phyloP scores from a whole-genome alignment of 2,797 vertebrate species.

The Gephyroberyx darwinii region DNA sequence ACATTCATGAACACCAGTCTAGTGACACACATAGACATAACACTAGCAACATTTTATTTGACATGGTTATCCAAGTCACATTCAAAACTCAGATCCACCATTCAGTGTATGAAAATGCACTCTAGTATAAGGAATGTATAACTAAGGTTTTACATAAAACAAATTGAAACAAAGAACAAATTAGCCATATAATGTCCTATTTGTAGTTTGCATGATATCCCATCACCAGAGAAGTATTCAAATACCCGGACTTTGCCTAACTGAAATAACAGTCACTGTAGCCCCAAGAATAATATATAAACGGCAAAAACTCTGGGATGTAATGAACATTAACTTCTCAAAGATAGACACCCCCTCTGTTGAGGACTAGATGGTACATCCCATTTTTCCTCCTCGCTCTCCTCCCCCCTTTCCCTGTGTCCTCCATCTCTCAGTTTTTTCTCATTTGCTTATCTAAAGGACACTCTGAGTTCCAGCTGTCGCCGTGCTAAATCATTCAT shows the following conservation, averaged over 20 bases:
- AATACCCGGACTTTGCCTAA: not conserved
- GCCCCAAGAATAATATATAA: not conserved
- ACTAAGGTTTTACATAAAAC: not conserved
- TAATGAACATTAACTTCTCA: not conserved
- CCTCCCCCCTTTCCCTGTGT: constrained; percentile 75
- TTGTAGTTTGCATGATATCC: not conserved
- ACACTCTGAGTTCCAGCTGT: constrained; percentile 62
- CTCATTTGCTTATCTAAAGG: constrained; percentile 75
- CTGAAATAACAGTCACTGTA: not conserved
- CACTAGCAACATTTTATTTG: too few species aligned
- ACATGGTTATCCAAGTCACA: too few species aligned
- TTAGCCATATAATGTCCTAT: not conserved
- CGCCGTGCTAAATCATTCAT: constrained; percentile 34
- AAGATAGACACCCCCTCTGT: constrained; percentile 44
- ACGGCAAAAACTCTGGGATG: constrained; percentile 8
- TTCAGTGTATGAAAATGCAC: not conserved
- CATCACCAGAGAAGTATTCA: not conserved
- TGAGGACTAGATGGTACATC: constrained; percentile 74
- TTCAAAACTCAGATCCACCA: not conserved
- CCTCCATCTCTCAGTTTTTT: constrained; percentile 81
- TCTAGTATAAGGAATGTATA: not conserved
- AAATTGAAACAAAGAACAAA: not conserved
- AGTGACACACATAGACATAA: too few species aligned
- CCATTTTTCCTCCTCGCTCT: constrained; percentile 74
- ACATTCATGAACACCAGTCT: too few species aligned